phyloP scores from a whole-genome alignment of 1,140 invertebrate genomes.

The Saxidomus purpurata region DNA sequence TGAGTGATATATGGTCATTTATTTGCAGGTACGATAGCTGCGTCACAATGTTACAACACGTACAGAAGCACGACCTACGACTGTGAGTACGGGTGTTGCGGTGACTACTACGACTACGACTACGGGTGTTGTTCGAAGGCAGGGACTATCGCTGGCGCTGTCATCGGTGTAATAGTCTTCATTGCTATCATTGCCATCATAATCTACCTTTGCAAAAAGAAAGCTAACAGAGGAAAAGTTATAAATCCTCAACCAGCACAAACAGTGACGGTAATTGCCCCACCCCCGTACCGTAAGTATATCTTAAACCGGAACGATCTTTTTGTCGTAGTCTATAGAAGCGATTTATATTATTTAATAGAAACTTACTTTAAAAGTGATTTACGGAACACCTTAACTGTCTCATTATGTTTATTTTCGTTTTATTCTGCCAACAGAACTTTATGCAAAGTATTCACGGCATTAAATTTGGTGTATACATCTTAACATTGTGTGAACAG shows the following conservation, averaged over 20 bases:
- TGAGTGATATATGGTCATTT: no score
- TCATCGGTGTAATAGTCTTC: neutral
- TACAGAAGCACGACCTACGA: neutral
- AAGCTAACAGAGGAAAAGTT: neutral
- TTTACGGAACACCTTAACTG: no score
- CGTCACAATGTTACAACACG: neutral
- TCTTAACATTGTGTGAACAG: no score
- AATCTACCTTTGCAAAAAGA: neutral
- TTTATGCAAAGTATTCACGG: no score
- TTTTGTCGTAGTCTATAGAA: no score
- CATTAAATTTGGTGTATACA: no score
- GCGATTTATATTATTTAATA: no score
- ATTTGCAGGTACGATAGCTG: neutral
- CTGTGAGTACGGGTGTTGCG: neutral
- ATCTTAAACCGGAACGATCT: no score
- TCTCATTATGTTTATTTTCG: no score
- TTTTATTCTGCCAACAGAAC: no score
- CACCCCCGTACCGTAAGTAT: constrained; percentile 1
- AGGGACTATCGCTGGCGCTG: neutral
- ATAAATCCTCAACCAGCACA: neutral
- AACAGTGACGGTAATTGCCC: neutral
- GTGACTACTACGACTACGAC: constrained; percentile 5
- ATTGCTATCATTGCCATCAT: neutral
- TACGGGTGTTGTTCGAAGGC: neutral
- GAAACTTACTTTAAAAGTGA: no score